Conservation (phyloP, 2,888 invertebrate species). For the Ferdinandea cuprea region DNA sequence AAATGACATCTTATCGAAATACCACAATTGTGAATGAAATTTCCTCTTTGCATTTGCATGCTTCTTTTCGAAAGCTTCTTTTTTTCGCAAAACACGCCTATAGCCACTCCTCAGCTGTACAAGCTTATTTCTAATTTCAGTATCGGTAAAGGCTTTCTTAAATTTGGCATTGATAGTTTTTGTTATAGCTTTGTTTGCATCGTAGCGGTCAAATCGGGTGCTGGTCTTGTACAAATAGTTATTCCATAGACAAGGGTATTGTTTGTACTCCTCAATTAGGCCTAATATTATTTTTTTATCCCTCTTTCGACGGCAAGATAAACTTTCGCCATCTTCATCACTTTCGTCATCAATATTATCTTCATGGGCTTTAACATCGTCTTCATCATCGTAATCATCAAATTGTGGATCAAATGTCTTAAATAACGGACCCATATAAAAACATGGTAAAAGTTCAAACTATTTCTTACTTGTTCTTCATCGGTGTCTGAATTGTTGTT, state of each 20-base stretch:
- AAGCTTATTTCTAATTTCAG: slow-evolving; percentile 44
- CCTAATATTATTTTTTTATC: slow-evolving; percentile 17
- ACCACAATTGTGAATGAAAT: slow-evolving; percentile 58
- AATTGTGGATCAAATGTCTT: neutral
- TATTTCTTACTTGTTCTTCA: neutral
- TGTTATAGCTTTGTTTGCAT: slow-evolving; percentile 47
- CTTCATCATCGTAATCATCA: neutral
- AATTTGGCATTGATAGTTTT: slow-evolving; percentile 41
- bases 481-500: too few species aligned
- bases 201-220: slow-evolving; percentile 30
- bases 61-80: slow-evolving; percentile 50
- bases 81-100: slow-evolving; percentile 40
- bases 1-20: slow-evolving; percentile 57
- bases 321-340: neutral
- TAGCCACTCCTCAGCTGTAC: slow-evolving; percentile 51
- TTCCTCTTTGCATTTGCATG: slow-evolving; percentile 57
- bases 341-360: neutral
- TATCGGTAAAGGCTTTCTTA: slow-evolving; percentile 25
- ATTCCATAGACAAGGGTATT: slow-evolving; percentile 37
- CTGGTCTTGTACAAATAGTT: slow-evolving; percentile 32
- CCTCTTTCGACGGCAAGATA: slow-evolving; percentile 9
- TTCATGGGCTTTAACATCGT: neutral
- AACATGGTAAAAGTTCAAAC: neutral
- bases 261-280: slow-evolving; percentile 32
- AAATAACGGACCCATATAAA: neutral